Percentiles rank a stretch among this genome's conserved stretches.
These are phyloP conservation scores for Carduelis carduelis DNA, from an alignment of 2,797 vertebrate genomes.

Conservation along the genomic window DNA sequence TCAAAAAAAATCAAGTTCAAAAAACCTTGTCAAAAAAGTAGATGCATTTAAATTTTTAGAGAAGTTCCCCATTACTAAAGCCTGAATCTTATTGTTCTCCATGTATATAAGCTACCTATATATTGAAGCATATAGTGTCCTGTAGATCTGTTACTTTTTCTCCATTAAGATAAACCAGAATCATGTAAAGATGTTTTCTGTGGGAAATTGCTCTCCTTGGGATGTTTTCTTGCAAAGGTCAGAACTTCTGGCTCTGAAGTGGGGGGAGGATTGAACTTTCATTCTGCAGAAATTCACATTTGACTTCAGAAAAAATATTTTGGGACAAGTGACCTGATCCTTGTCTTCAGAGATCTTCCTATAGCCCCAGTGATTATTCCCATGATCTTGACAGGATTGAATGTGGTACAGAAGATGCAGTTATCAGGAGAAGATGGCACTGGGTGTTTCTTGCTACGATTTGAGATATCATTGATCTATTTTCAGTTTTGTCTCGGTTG, in stretches of 20 bases:
- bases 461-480: not conserved
- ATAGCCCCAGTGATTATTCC: rapidly evolving
- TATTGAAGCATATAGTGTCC: not conserved
- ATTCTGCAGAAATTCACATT: not conserved
- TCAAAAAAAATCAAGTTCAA: not conserved
- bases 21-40: not conserved
- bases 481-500: not conserved
- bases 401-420: not conserved
- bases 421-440: not conserved
- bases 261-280: not conserved
- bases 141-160: not conserved
- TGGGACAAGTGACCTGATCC: not conserved
- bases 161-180: not conserved
- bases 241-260: not conserved
- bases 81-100: not conserved
- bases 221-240: not conserved
- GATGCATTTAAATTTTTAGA: not conserved
- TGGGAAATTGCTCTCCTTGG: not conserved
- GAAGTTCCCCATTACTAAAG: not conserved
- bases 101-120: not conserved
- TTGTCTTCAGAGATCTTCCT: not conserved
- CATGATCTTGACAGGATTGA: not conserved
- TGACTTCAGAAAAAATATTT: not conserved
- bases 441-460: not conserved
- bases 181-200: not conserved